Base-by-base conservation (phyloP, 2,888 invertebrate genomes). In the Cephalotes varians region DNA sequence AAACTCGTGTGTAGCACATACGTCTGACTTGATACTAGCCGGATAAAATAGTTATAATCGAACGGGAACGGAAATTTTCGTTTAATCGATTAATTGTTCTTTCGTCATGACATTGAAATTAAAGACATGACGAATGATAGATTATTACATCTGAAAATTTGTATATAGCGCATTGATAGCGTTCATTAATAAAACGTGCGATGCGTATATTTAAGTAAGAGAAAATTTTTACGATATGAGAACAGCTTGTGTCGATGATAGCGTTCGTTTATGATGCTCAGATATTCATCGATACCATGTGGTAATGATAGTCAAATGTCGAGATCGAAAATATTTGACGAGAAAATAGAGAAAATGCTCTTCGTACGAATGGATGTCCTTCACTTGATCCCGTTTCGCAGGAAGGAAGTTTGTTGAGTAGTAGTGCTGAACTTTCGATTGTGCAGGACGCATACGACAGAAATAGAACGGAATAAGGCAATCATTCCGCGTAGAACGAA, bases 271-370 rank as follows among this genome's bases (percentile, higher is more conserved):
- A 34, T 5, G 34, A 34, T 34, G 34, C 2, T 34, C 34, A 34
- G 18, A 47, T 18, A 47, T 5, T 15, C 15, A 34, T 34, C 34
- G 34, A n/a, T n/a, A n/a, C n/a, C n/a, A 40, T 40, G 12, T 40
- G 44, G 12, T 40, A 85, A 83, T 89, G 85, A 82, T 87, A 69
- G 85, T 90, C 85, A 82, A 88, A 86, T 90, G 87, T 83, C 86
- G 85, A 83, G 86, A 84, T 84, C 80, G 73, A 60, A 51, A 49
- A 56, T 71, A 40, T 31, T 54, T n/a, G 40, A 37, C 37, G 21
- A 7, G 65, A 67, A 85, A 82, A 82, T 82, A 85, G 51, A 64
- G 15, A 12, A n/a, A 47, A 62, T 40, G 15, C 15, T 28, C 21
- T 12, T 58, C 51, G 10, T 49, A 18, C 37, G 49, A 64, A 65